Evolutionary conservation across 2,888 invertebrate genomes (phyloP), one percentile per base, ranked within the genome.

Genomic region (Euplagia quadripunctaria): DNA sequence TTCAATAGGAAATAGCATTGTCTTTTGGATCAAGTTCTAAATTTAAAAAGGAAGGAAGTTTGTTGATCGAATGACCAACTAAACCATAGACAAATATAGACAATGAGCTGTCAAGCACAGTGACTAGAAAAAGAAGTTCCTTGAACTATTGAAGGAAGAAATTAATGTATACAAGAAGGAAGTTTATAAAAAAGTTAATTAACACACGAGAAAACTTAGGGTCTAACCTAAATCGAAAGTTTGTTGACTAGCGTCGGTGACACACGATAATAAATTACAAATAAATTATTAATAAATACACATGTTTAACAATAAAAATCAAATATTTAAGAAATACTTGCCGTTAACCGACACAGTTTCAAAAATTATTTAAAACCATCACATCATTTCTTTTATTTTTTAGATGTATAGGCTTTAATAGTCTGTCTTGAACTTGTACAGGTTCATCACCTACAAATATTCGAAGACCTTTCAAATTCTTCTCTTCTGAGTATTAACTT

Each of bases 201-300:
- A 89, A 88, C 86, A 90, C 87, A 78, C 79, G 86, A 89, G 83
- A 84, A 88, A 91, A 90, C 92, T 91, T 91, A 90, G 87, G 85
- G 75, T 86, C 89, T 92, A 93, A 91, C 87, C 86, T 92, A 91
- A 75, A 92, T 87, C 88, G 85, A 93, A 90, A 93, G 91, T 89
- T 91, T 87, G 88, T 89, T 95, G 95, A 95, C 95, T 96, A 96
- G 95, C 92, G 91, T 93, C 92, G 91, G 86, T 86, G 83, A 85
- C 88, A 84, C 82, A 83, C 86, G 79, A 80, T 86, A 91, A 87
- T 88, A 89, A 92, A 88, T 88, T 89, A 89, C 86, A 86, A 89
- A 90, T 91, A 91, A 92, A 89, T 91, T 89, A 91, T 86, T 77
- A 86, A 89, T 88, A 86, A 88, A 90, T 90, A 89, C 88, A 85